Conservation (phyloP, 2,797 vertebrate species). For the Petrocephalus schoutedeni region DNA sequence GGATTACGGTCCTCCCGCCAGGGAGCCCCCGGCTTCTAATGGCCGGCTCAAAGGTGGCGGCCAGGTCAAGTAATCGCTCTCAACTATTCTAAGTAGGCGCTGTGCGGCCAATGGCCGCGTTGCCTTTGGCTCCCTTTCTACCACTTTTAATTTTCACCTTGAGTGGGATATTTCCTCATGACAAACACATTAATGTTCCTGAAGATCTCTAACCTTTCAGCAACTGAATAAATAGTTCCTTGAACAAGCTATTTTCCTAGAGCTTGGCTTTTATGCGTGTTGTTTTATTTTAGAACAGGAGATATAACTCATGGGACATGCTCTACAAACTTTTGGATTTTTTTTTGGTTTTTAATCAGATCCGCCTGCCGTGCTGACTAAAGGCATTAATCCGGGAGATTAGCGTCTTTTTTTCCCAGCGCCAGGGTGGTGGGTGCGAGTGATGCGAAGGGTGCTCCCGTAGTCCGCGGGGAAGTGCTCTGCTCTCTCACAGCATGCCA, state of each 20-base stretch:
- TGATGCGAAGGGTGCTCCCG: too few species aligned
- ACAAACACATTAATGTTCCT: background rate
- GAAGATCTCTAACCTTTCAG: background rate
- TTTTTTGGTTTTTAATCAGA: constrained; percentile 8
- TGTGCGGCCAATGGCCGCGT: background rate
- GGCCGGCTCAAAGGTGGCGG: background rate
- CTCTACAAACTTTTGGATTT: background rate
- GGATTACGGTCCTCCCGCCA: background rate
- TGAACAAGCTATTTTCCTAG: background rate
- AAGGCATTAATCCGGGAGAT: background rate
- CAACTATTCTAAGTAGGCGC: background rate
- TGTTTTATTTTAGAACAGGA: constrained; percentile 28
- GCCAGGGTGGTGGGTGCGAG: background rate
- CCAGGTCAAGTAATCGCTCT: background rate
- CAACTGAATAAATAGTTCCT: background rate
- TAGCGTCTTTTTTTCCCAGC: background rate
- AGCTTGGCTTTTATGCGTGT: constrained; percentile 23
- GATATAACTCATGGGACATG: constrained; percentile 20
- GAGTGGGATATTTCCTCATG: background rate
- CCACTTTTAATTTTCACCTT: background rate
- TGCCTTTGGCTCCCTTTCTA: background rate
- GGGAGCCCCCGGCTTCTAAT: background rate
- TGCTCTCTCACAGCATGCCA: background rate
- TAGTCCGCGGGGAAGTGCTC: background rate
- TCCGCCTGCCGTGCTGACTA: constrained; percentile 16